phyloP scores from a whole-genome alignment of 1,140 invertebrate species.

The Ganaspis sp. region DNA sequence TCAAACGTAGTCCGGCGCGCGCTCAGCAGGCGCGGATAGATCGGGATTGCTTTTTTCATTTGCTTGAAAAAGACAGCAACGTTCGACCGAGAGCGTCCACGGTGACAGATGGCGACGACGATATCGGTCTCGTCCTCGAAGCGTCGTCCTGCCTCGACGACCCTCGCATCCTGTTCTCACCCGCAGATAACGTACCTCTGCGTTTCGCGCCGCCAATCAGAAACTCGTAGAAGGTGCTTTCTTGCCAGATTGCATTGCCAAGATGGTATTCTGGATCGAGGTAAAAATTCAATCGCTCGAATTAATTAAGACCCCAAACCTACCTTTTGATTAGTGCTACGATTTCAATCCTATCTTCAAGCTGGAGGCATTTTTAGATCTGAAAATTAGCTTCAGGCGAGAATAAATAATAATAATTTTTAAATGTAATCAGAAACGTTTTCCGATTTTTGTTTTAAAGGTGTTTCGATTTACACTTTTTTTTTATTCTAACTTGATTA shows the following conservation, averaged over 20 bases:
- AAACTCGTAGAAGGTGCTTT: conserved; percentile 7
- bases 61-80: conserved; percentile 57
- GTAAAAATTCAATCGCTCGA: not conserved
- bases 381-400: no score
- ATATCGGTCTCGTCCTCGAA: conserved; percentile 62
- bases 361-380: no score
- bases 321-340: not conserved
- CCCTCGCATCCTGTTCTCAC: conserved; percentile 70
- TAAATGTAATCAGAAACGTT: no score
- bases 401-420: no score
- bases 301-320: not conserved
- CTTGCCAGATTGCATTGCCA: conserved; percentile 5
- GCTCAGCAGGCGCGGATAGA: conserved; percentile 50
- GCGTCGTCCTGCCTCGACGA: conserved; percentile 51
- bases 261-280: not conserved
- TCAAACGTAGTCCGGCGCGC: conserved; percentile 61
- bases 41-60: conserved; percentile 50
- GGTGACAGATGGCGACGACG: conserved; percentile 64
- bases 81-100: conserved; percentile 39
- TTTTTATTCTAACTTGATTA: no score
- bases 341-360: not conserved
- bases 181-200: conserved; percentile 56
- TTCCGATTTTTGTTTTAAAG: no score
- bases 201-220: not conserved
- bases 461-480: no score